Conservation (phyloP, 2,797 vertebrate genomes). For the Pantherophis vulpinus region DNA sequence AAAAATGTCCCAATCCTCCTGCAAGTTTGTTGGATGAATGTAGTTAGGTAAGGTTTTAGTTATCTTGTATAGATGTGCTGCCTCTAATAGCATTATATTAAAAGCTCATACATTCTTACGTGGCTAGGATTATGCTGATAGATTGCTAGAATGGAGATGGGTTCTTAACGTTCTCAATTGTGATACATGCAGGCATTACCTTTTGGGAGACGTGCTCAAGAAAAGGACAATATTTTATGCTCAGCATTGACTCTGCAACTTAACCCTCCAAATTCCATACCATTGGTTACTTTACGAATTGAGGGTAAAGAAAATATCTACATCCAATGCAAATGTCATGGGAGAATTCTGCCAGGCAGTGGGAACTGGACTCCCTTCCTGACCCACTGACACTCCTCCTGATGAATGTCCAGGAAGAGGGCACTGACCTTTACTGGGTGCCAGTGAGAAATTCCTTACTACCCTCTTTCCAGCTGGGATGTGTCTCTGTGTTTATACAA, state of each 20-base stretch:
- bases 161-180: not conserved
- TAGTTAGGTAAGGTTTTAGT: not conserved
- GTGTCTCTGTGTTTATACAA: slow-evolving; percentile 43
- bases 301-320: not conserved
- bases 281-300: not conserved
- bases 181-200: not conserved
- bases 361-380: accelerated
- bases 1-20: not conserved
- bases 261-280: not conserved
- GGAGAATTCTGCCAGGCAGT: not conserved
- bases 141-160: not conserved
- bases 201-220: not conserved
- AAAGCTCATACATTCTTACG: not conserved
- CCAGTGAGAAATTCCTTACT: slow-evolving; percentile 17
- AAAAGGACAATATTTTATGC: not conserved
- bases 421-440: accelerated
- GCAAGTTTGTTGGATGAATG: not conserved
- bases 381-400: slow-evolving; percentile 5
- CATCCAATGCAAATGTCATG: not conserved
- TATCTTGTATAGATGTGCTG: not conserved
- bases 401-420: not conserved
- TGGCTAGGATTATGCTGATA: not conserved
- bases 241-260: not conserved
- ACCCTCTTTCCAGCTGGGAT: not conserved
- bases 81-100: not conserved